Evolutionary conservation across 37 sponge, comb jelly and placozoan genomes (phyloP), one percentile per base, ranked within the genome.

Genomic region (Cladorhizidae sp.): DNA sequence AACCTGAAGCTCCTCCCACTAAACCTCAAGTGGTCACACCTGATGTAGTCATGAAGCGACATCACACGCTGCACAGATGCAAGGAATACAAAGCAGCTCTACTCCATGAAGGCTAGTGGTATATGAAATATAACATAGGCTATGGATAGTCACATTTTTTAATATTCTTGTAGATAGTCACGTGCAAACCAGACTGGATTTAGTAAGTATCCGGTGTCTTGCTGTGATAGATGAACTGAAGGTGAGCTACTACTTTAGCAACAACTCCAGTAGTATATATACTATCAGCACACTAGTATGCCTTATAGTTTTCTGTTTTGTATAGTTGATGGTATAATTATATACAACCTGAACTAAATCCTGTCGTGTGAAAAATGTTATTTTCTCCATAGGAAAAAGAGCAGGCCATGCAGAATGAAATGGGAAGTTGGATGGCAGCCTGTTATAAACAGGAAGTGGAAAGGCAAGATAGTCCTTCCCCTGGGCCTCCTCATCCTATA

Each of bases 381-480:
- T n/a, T n/a, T n/a, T n/a, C n/a, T n/a, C n/a, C n/a, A n/a, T n/a
- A 12, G 49, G 49, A 9, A 45, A 64, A 26, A 23, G 49, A 32
- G 1, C 33, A 64, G 49, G 22, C 78, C 15, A 89, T 83, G 84
- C 77, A 89, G 39, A 69, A 39, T 1, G 87, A 88, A 7, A 86
- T 93, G 89, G 86, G 78, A n/a, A 77, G 88, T 29, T 96, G 94
- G 97, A 54, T 91, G 21, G 85, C 73, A 14, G 38, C 85, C 45
- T 76, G 78, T 35, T 96, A 85, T 65, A 56, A 83, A 40, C 77
- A 91, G 64, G 97, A 96, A 38, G 79, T 93, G 67, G 97, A 90
- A 3, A 84, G 96, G 96, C 41, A 71, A 11, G 45, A 71, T 42
- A 41, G n/a, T n/a, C n/a, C n/a, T n/a, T n/a, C n/a, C n/a, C n/a